Percentiles rank a stretch among this genome's conserved stretches.
phyloP scores from a whole-genome alignment of 2,888 invertebrate genomes.

The Diabrotica balteata region DNA sequence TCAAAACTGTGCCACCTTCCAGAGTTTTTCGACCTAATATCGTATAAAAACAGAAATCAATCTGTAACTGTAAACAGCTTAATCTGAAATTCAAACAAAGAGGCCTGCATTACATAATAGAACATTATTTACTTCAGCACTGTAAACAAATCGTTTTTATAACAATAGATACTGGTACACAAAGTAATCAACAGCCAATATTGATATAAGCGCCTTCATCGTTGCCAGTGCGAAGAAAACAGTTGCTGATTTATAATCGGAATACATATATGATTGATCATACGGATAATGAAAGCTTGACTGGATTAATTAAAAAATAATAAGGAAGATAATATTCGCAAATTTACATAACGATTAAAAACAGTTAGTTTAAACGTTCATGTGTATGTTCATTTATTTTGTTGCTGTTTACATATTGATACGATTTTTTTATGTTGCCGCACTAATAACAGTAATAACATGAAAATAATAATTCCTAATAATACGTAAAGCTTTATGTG shows the following conservation, averaged over 20 bases:
- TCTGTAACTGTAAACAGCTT: not conserved
- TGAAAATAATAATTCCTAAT: too few relatives aligned
- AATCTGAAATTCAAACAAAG: not conserved
- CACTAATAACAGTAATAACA: too few relatives aligned
- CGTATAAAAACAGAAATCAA: not conserved
- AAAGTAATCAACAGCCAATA: slow-evolving; percentile 7
- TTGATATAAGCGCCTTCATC: not conserved
- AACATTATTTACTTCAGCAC: not conserved
- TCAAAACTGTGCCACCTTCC: too few relatives aligned
- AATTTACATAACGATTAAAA: not conserved
- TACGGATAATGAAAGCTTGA: not conserved
- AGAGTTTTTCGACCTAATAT: slow-evolving; percentile 4
- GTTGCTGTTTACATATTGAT: too few relatives aligned
- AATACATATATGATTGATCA: not conserved
- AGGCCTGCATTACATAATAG: not conserved
- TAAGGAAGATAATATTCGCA: not conserved
- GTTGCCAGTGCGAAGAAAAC: not conserved
- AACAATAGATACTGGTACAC: slow-evolving; percentile 4
- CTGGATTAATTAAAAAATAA: slow-evolving; percentile 1
- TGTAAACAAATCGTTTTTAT: slow-evolving; percentile 1
- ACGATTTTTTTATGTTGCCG: too few relatives aligned
- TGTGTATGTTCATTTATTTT: too few relatives aligned
- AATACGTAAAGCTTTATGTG: too few relatives aligned
- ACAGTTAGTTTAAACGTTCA: too few relatives aligned
- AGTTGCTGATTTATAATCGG: not conserved